These are phyloP conservation scores for Cydia splendana DNA, from an alignment of 1,140 invertebrate species.

Conservation along the genomic window DNA sequence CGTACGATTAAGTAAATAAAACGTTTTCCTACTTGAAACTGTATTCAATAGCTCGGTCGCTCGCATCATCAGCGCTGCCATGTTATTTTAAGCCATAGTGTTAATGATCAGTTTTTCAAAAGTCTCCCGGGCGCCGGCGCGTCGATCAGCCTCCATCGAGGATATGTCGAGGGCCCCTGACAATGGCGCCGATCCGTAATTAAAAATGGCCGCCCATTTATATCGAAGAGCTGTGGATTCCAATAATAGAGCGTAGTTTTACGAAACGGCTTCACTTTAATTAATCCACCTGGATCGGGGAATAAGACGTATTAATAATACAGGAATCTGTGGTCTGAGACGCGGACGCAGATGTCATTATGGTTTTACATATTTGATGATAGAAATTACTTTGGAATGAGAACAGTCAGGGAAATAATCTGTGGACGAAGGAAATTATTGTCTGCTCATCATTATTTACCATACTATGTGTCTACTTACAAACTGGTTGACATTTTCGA, in stretches of 20 bases:
- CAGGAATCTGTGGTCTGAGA: background rate
- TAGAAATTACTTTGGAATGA: background rate
- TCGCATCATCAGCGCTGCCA: slow-evolving; percentile 5
- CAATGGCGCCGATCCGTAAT: slow-evolving; percentile 61
- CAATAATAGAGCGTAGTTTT: slow-evolving; percentile 27
- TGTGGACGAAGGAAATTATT: background rate
- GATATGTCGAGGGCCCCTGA: slow-evolving; percentile 43
- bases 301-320: slow-evolving; percentile 15
- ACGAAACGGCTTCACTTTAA: slow-evolving; percentile 28
- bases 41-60: background rate
- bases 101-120: slow-evolving; percentile 34
- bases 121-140: slow-evolving; percentile 22
- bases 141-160: slow-evolving; percentile 40
- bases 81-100: slow-evolving; percentile 20
- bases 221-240: slow-evolving; percentile 40
- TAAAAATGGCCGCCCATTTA: slow-evolving; percentile 65
- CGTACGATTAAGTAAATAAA: background rate
- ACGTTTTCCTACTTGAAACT: background rate
- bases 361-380: slow-evolving; percentile 2
- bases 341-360: background rate
- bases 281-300: slow-evolving; percentile 7
- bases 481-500: too few relatives aligned
- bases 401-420: background rate
- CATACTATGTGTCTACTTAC: too few relatives aligned
- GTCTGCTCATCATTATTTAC: background rate